Percentiles rank a stretch among this genome's conserved stretches.
These are phyloP conservation scores for Torymus aiolomorphi DNA, from an alignment of 2,888 invertebrate genomes.

Conservation along the genomic window DNA sequence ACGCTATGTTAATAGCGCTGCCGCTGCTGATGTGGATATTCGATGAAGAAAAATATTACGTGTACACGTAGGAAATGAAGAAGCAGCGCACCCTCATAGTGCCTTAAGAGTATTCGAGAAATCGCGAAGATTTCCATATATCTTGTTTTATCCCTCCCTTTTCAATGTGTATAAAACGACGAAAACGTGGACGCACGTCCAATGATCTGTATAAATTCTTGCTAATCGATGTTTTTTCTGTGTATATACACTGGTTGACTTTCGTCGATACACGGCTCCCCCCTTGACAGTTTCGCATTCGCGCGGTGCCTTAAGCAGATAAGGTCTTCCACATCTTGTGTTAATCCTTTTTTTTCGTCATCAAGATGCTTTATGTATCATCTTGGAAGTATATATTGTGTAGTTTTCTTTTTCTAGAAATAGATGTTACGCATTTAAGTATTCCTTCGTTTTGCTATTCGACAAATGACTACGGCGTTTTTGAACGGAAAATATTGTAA, in stretches of 20 bases:
- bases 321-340: background rate
- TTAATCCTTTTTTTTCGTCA: background rate
- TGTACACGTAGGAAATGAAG: constrained; percentile 2
- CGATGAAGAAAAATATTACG: background rate
- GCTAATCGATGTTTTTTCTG: constrained; percentile 50
- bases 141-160: constrained; percentile 18
- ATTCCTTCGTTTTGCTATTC: constrained; percentile 10
- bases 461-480: background rate
- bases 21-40: constrained; percentile 11
- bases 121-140: background rate
- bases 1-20: constrained; percentile 45
- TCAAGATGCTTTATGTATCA: constrained; percentile 43
- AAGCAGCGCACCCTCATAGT: constrained; percentile 13
- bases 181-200: constrained; percentile 21
- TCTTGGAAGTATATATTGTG: constrained; percentile 21
- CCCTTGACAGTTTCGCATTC: background rate
- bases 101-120: constrained; percentile 21
- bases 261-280: constrained; percentile 4
- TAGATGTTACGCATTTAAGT: constrained; percentile 28
- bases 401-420: constrained; percentile 32
- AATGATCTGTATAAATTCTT: constrained; percentile 64
- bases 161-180: constrained; percentile 51
- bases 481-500: constrained; percentile 26
- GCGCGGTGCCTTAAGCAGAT: constrained; percentile 19
- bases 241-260: constrained; percentile 57